Conservation (phyloP, 2,797 vertebrate genomes). For the Zalophus californianus region DNA sequence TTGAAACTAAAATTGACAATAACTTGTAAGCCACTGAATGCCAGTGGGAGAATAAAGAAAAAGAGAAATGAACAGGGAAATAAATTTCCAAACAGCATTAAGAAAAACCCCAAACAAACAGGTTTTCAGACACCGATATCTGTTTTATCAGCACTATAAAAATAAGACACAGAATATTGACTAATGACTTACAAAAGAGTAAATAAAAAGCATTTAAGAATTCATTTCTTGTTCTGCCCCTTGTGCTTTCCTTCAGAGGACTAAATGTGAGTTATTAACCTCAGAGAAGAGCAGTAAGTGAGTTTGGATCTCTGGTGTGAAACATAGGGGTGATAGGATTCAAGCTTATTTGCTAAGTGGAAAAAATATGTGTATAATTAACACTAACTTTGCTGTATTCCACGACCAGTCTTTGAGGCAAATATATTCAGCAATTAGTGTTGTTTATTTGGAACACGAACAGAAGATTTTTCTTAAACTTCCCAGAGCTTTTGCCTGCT, state of each 20-base stretch:
- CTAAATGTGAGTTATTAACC: slow-evolving; percentile 3
- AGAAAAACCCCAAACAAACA: neutral
- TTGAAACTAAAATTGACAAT: slow-evolving; percentile 33
- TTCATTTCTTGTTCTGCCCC: slow-evolving; percentile 10
- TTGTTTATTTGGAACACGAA: neutral
- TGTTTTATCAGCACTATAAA: neutral
- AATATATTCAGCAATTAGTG: slow-evolving; percentile 57
- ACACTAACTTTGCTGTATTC: neutral
- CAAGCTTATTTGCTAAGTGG: slow-evolving; percentile 45
- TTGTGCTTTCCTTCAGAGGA: neutral
- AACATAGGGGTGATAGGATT: neutral
- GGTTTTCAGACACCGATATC: neutral
- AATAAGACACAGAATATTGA: slow-evolving; percentile 3
- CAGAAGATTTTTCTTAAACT: slow-evolving; percentile 44
- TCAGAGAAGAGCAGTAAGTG: neutral
- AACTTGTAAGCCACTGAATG: neutral
- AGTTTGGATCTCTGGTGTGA: slow-evolving; percentile 12
- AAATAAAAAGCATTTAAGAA: neutral
- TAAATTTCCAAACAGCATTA: neutral
- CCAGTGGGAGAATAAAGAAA: slow-evolving; percentile 1
- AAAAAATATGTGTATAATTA: slow-evolving; percentile 16
- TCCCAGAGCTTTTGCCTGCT: slow-evolving; percentile 40
- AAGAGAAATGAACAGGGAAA: neutral
- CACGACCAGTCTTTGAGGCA: neutral
- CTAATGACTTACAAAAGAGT: neutral